A percentile compares a stretch with the other conserved stretches of the same genome.
phyloP scores from a whole-genome alignment of 1,140 invertebrate species.

The Drosophila kikkawai region DNA sequence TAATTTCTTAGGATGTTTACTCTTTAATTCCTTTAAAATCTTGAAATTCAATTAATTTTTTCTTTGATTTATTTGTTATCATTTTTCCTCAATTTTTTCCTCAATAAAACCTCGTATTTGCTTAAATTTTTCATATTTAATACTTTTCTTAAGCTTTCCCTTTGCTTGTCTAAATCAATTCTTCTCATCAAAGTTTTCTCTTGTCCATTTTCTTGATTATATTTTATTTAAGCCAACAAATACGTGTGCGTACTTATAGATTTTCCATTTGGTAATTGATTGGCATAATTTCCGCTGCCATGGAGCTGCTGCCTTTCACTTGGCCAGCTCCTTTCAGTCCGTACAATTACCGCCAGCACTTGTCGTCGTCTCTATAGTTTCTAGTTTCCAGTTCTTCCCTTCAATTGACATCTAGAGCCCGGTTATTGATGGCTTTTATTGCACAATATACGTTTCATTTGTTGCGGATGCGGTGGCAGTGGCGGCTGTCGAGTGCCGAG shows the following conservation, averaged over 20 bases:
- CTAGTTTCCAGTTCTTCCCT: conserved; percentile 28
- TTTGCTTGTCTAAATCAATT: neutral
- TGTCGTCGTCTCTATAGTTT: conserved; percentile 14
- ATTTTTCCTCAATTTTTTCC: neutral
- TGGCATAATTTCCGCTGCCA: conserved; percentile 24
- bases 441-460: conserved; percentile 40
- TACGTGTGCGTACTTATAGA: conserved; percentile 1
- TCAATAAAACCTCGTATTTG: neutral
- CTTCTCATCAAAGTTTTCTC: neutral
- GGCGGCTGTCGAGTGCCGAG: conserved; percentile 6
- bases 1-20: too few relatives aligned
- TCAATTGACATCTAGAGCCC: conserved; percentile 48
- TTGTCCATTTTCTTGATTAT: conserved; percentile 12
- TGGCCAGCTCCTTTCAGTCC: conserved; percentile 17
- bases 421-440: conserved; percentile 74
- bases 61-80: too few relatives aligned
- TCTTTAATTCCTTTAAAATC: too few relatives aligned
- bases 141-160: too few relatives aligned
- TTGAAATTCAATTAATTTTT: too few relatives aligned
- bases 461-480: conserved; percentile 24
- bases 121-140: neutral
- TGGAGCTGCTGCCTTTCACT: conserved; percentile 11
- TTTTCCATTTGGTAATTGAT: conserved; percentile 42
- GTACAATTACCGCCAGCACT: conserved; percentile 45
- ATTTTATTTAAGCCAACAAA: conserved; percentile 14